Percentiles rank a stretch among this genome's conserved stretches.
Evolutionary conservation across 2,797 vertebrate genomes (phyloP).

Genomic region (Heteromormyrus szaboi): DNA sequence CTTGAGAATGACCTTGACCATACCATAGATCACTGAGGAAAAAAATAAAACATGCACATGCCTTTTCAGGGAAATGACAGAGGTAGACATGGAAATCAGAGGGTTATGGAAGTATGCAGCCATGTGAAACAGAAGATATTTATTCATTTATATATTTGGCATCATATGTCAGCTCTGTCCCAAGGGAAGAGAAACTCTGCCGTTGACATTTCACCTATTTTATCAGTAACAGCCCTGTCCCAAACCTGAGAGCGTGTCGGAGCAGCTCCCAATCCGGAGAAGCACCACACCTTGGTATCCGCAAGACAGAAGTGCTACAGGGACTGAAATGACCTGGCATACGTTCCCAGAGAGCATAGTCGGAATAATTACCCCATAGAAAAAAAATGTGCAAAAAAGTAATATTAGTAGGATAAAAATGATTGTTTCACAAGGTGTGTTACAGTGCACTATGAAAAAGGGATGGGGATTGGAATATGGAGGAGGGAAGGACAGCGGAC

Average conservation of each 20-base stretch:
- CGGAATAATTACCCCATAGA: neutral
- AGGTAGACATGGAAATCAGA: neutral
- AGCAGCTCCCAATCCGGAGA: neutral
- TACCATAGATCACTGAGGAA: neutral
- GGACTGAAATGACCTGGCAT: constrained; percentile 6
- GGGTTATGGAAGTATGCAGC: neutral
- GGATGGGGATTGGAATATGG: neutral
- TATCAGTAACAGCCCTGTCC: neutral
- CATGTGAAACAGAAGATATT: neutral
- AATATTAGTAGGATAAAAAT: neutral
- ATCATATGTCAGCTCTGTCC: neutral
- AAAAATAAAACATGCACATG: neutral
- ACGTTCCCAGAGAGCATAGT: neutral
- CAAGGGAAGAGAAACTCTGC: neutral
- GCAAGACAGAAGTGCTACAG: neutral
- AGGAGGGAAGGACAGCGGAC: neutral
- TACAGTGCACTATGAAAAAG: neutral
- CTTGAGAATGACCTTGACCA: neutral
- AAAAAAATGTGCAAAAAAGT: neutral
- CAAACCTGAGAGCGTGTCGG: neutral
- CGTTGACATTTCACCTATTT: neutral
- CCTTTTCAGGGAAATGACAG: neutral
- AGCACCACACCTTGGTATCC: neutral
- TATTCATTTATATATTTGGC: constrained; percentile 1
- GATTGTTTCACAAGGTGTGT: neutral